Evolutionary conservation across 1,140 invertebrate genomes (phyloP).

Genomic region (Lutraria rhynchaena): DNA sequence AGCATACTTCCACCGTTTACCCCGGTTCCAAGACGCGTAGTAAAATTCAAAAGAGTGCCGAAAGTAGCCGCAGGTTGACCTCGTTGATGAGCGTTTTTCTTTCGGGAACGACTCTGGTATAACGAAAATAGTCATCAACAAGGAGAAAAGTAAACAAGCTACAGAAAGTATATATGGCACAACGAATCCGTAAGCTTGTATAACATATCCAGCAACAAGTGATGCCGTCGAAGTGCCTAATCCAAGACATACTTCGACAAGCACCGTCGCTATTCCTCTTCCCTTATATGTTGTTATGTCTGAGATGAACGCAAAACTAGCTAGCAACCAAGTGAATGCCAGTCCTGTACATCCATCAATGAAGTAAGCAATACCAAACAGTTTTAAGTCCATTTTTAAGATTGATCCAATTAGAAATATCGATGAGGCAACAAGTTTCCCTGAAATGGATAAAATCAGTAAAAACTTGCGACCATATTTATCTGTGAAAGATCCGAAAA

Average conservation of each 20-base stretch:
- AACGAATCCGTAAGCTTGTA: slow-evolving; percentile 6
- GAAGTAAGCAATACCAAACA: background rate
- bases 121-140: slow-evolving; percentile 5
- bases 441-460: too few species aligned
- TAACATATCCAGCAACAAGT: background rate
- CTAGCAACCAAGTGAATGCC: background rate
- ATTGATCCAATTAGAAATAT: too few species aligned
- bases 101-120: slow-evolving; percentile 21
- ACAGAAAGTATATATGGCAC: background rate
- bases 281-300: background rate
- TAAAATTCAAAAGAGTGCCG: slow-evolving; percentile 42
- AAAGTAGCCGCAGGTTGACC: too few species aligned
- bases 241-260: background rate
- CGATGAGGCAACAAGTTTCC: too few species aligned
- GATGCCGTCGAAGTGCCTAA: too few species aligned
- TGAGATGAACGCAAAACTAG: slow-evolving; percentile 2
- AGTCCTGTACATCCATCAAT: slow-evolving; percentile 8
- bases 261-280: too few species aligned
- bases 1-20: slow-evolving; percentile 3
- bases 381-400: slow-evolving; percentile 1
- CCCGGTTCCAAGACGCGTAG: background rate
- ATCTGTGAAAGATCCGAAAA: too few species aligned
- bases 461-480: slow-evolving; percentile 6
- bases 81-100: background rate
- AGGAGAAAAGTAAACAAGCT: background rate